Conservation (phyloP, 2,113 vertebrate species). For the Lethenteron camtschaticum region DNA sequence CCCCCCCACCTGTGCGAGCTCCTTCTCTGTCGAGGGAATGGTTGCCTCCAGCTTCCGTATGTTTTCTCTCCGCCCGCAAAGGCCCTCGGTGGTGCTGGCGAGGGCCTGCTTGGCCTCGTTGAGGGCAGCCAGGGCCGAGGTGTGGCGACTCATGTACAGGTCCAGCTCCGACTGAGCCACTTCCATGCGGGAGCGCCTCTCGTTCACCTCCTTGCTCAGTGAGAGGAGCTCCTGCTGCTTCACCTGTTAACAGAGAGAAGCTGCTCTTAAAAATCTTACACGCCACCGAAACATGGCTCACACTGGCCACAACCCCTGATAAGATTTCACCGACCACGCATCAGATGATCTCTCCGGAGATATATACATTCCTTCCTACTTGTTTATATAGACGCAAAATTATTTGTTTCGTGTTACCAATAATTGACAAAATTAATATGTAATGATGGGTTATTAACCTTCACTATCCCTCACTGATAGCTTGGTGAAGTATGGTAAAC, state of each 20-base stretch:
- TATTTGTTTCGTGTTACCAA: no score
- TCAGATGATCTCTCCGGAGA: no score
- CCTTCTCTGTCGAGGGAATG: conserved; percentile 34
- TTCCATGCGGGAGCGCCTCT: conserved; percentile 58
- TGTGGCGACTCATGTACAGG: conserved; percentile 60
- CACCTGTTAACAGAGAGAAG: conserved; percentile 20
- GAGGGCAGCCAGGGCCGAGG: conserved; percentile 43
- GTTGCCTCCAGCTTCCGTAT: conserved; percentile 38
- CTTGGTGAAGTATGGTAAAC: no score
- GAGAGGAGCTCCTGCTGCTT: conserved; percentile 70
- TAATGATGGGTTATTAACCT: no score
- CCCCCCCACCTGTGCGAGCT: conserved; percentile 45
- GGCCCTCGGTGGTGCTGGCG: conserved; percentile 28
- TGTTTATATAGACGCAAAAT: no score
- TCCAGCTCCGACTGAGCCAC: conserved; percentile 67
- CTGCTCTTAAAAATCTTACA: no score
- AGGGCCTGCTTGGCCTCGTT: conserved; percentile 43
- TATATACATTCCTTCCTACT: no score
- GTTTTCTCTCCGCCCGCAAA: conserved; percentile 39
- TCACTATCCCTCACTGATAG: no score
- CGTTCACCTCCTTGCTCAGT: conserved; percentile 52
- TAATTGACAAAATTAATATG: no score
- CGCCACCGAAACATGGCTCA: no score
- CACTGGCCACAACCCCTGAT: no score
- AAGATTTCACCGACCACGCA: no score